Base-by-base conservation (phyloP, 2,888 invertebrate genomes). In the Lottia gigantea region DNA sequence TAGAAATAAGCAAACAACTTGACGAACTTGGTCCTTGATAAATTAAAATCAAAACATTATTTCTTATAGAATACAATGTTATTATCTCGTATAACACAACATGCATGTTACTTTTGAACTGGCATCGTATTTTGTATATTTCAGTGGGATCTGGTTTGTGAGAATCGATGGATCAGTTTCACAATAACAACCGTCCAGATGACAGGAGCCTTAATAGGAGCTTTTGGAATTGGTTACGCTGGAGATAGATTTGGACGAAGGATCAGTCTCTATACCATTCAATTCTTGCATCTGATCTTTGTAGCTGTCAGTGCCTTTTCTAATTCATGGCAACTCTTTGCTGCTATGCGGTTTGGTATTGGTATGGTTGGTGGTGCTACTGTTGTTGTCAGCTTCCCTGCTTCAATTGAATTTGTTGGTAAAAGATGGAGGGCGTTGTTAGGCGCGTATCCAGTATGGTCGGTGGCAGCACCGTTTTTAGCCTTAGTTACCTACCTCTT, bases 321-420 rank as follows among this genome's bases (percentile, higher is more conserved):
- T 16, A 16, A 49, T 7, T 49, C 49, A 8, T 49, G 49, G 49
- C 49, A 49, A 19, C 19, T 49, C 15, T 49, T 49, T 19, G 19
- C 49, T 19, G 49, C 49, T 49, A 49, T 49, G 49, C 14, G 49
- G 19, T 49, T 49, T 49, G 49, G 49, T 49, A 49, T 49, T 0
- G 49, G 73, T 0, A 11, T 68, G 16, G 26, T 31, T 6, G 46
- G 63, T 31, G 77, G 74, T 11, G 75, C 71, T 47, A 64, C 71
- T 15, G 23, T 75, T 15, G 66, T 68, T 12, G 67, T 68, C 14
- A 72, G 65, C 16, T 76, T 71, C 55, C 46, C 71, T 15, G 67
- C 71, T 19, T 71, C 77, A 2, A 67, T 73, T 49, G 77, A 77
- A 63, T 75, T 76, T 47, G 67, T 77, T 14, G 67, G 69, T 14